These are phyloP conservation scores for Oscheius sp. DNA, from an alignment of 2,888 invertebrate genomes.

Conservation along the genomic window DNA sequence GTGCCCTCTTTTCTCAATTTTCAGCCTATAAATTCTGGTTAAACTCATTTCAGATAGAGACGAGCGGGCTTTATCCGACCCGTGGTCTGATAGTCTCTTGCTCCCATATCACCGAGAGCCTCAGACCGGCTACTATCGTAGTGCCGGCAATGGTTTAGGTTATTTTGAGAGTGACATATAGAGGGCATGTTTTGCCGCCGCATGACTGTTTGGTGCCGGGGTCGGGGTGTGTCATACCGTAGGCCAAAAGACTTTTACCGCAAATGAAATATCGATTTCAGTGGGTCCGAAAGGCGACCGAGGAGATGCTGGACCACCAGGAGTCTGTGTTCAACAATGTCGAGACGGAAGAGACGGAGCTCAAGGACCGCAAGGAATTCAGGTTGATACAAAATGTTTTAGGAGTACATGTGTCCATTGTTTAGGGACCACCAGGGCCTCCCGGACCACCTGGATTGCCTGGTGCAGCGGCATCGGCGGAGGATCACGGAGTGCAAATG, in stretches of 20 bases:
- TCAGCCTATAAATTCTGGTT: background rate
- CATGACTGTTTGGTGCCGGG: constrained; percentile 14
- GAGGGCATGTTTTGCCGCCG: constrained; percentile 23
- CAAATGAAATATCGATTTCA: constrained; percentile 1
- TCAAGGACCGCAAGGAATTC: constrained; percentile 56
- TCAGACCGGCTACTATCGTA: background rate
- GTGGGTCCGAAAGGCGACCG: constrained; percentile 29
- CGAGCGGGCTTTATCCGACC: constrained; percentile 19
- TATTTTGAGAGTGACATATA: constrained; percentile 14
- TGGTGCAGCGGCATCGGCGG: constrained; percentile 40
- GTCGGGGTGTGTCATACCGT: constrained; percentile 10
- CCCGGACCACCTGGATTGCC: constrained; percentile 56
- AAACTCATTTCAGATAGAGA: constrained; percentile 25
- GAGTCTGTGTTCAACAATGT: constrained; percentile 57
- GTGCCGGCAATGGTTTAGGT: constrained; percentile 1
- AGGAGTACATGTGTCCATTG: background rate
- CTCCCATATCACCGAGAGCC: constrained; percentile 16
- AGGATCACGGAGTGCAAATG: constrained; percentile 21
- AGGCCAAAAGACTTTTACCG: background rate
- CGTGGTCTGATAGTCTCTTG: constrained; percentile 33
- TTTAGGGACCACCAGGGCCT: constrained; percentile 46
- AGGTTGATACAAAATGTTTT: constrained; percentile 38
- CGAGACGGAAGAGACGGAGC: constrained; percentile 57
- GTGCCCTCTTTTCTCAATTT: background rate
- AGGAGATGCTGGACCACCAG: constrained; percentile 61